Base-by-base conservation (phyloP, 2,888 invertebrate genomes). In the Rhagophthalmus giganteus region DNA sequence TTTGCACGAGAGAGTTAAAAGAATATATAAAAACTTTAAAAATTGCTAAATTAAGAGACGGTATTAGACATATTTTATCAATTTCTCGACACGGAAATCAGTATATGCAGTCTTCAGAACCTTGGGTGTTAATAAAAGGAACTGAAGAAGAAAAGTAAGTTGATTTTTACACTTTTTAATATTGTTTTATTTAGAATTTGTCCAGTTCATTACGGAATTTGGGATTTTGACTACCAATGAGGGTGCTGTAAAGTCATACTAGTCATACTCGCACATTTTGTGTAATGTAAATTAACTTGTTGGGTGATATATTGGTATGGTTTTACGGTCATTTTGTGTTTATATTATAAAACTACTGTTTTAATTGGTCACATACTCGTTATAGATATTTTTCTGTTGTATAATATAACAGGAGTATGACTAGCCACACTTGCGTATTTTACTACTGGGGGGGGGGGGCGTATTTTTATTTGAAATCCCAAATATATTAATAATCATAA, bases 31-130 rank as follows among this genome's bases (percentile, higher is more conserved):
- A 78, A 7, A 79, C 86, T 0, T 74, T 94, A 75, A 90, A 91
- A 64, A 85, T 83, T 62, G 87, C 87, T 0, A 86, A 85, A 57
- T 76, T 96, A 12, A 80, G 95, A 13, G 96, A 97, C 64, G 91
- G 90, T 0, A 81, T 98, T 10, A 80, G 89, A 8, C 86, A 89
- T 70, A 85, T 98, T 59, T 76, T 99, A 61, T 81, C 83, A 1
- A 87, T 98, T 49, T 95, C 97, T 0, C 83, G 92, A 1, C 84
- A 90, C 59, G 98, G 98, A 2, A 99, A 99, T 79, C 94, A 94
- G 67, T 96, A 92, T 72, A 94, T 99, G 88, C 99, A 99, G 77
- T 77, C 81, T 1, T 87, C 88, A 59, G 88, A 95, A 70, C 98
- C 99, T 0, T 99, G 99, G 98, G 90, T 91, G 4, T 78, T 92